phyloP scores from a whole-genome alignment of 2,888 invertebrate genomes.

The Stenurella melanura region DNA sequence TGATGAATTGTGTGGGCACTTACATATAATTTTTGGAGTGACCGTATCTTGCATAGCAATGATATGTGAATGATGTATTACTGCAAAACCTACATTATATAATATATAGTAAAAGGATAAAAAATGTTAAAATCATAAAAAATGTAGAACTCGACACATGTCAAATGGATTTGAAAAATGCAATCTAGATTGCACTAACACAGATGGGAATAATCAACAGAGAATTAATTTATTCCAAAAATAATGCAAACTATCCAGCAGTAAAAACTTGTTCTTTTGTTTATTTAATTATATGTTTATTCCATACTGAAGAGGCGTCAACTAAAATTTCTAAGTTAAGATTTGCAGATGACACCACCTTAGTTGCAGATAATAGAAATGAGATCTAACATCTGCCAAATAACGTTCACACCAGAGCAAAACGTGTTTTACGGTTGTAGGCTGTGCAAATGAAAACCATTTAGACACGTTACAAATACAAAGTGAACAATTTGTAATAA shows the following conservation, averaged over 20 bases:
- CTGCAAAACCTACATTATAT: slow-evolving; percentile 24
- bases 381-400: too few relatives aligned
- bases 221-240: background rate
- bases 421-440: too few relatives aligned
- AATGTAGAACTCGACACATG: slow-evolving; percentile 21
- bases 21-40: slow-evolving; percentile 51
- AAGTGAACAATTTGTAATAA: too few relatives aligned
- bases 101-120: slow-evolving; percentile 16
- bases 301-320: too few relatives aligned
- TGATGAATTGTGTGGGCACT: slow-evolving; percentile 27
- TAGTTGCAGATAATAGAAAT: too few relatives aligned
- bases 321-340: too few relatives aligned
- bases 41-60: slow-evolving; percentile 24
- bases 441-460: too few relatives aligned
- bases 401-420: too few relatives aligned
- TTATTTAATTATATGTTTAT: background rate
- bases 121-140: slow-evolving; percentile 21
- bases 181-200: slow-evolving; percentile 28
- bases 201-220: background rate
- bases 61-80: slow-evolving; percentile 4
- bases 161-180: slow-evolving; percentile 27
- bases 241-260: too few relatives aligned
- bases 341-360: too few relatives aligned
- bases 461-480: too few relatives aligned
- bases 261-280: background rate